Conservation (phyloP, 64 coral and sea anemone species). For the Astreopora myriophthalma region DNA sequence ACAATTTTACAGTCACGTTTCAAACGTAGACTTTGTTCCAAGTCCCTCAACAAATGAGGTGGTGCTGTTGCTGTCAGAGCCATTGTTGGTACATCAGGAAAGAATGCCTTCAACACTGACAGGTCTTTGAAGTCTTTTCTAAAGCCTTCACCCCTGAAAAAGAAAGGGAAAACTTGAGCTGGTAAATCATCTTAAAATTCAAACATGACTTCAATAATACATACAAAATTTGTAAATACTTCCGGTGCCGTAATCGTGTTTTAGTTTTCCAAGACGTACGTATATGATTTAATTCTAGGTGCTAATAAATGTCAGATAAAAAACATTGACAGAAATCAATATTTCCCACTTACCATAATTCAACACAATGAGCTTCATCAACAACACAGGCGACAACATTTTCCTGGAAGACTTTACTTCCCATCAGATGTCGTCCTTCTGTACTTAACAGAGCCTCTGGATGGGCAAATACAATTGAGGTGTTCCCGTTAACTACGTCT, state of each 20-base stretch:
- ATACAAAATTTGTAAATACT: too few relatives aligned
- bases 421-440: slow-evolving; percentile 53
- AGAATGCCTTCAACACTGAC: slow-evolving; percentile 61
- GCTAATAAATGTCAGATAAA: too few relatives aligned
- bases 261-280: neutral
- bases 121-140: slow-evolving; percentile 75
- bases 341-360: slow-evolving; percentile 63
- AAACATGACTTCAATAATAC: too few relatives aligned
- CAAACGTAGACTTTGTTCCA: slow-evolving; percentile 36
- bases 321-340: neutral
- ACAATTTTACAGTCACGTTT: slow-evolving; percentile 34
- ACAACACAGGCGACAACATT: slow-evolving; percentile 74
- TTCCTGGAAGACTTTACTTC: slow-evolving; percentile 20
- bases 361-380: slow-evolving; percentile 85
- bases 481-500: neutral
- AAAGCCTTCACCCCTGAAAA: slow-evolving; percentile 70
- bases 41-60: slow-evolving; percentile 36
- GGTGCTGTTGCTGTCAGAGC: slow-evolving; percentile 77
- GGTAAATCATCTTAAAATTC: neutral
- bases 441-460: slow-evolving; percentile 57
- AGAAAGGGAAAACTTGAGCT: neutral
- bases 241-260: neutral
- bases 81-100: slow-evolving; percentile 51
- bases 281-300: too few relatives aligned
- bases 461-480: neutral